These are phyloP conservation scores for Zaprionus bogoriensis DNA, from an alignment of 2,888 invertebrate species.

Conservation along the genomic window DNA sequence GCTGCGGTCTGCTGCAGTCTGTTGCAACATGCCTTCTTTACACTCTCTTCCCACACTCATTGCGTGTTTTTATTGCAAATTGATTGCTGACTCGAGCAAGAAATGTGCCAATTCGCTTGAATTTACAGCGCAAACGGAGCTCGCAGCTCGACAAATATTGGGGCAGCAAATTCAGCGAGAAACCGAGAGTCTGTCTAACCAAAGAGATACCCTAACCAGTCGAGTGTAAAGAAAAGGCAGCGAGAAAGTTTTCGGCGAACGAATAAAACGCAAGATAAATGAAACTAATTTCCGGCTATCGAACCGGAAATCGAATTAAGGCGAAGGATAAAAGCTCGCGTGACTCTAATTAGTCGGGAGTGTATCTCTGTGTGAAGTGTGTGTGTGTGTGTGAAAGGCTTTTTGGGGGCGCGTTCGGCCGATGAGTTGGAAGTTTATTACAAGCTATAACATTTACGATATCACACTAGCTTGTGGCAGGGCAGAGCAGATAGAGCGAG, in stretches of 20 bases:
- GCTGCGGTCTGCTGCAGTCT: too few relatives aligned
- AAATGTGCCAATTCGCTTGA: slow-evolving; percentile 17
- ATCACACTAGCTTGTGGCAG: neutral
- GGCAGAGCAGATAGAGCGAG: neutral
- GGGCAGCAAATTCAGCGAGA: neutral
- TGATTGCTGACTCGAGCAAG: slow-evolving; percentile 28
- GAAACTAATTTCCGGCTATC: slow-evolving; percentile 76
- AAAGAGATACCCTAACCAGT: neutral
- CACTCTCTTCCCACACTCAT: neutral
- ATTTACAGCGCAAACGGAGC: slow-evolving; percentile 19
- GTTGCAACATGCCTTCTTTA: too few relatives aligned
- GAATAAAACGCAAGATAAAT: slow-evolving; percentile 50
- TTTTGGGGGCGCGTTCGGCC: neutral
- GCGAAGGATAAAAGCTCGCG: slow-evolving; percentile 45
- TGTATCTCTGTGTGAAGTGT: neutral
- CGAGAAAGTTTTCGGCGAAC: neutral
- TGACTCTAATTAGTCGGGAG: slow-evolving; percentile 58
- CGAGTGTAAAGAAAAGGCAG: slow-evolving; percentile 1
- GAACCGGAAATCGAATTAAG: slow-evolving; percentile 73
- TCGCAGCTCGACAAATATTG: slow-evolving; percentile 29
- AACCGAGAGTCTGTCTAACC: neutral
- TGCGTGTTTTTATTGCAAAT: slow-evolving; percentile 18
- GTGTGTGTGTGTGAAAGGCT: neutral
- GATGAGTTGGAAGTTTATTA: neutral
- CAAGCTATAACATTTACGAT: slow-evolving; percentile 29